Conservation (phyloP, 1,140 invertebrate genomes). For the Heterodera carotae region DNA sequence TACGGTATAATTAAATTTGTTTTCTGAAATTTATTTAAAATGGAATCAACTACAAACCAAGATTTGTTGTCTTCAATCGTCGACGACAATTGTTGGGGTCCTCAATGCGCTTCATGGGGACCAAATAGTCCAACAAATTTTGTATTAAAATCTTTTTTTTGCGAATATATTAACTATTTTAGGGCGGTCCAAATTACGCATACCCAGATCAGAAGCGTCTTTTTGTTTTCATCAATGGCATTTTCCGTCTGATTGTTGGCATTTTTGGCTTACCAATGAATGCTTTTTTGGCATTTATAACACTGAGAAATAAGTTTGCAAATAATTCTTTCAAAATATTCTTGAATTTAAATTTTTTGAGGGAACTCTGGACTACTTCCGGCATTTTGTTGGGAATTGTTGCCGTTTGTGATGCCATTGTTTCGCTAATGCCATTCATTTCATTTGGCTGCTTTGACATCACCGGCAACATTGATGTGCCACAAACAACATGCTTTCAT, state of each 20-base stretch:
- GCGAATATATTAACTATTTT: neutral
- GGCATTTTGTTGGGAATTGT: neutral
- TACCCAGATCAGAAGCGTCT: neutral
- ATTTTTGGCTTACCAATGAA: neutral
- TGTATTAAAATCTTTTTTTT: neutral
- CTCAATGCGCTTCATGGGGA: neutral
- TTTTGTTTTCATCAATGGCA: neutral
- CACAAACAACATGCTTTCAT: neutral
- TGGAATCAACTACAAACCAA: no score
- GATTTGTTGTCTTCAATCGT: neutral
- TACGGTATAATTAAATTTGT: no score
- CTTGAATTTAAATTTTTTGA: neutral
- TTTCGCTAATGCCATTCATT: neutral
- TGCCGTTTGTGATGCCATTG: slow-evolving; percentile 4
- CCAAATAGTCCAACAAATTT: slow-evolving; percentile 4
- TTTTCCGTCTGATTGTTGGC: neutral
- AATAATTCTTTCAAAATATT: neutral
- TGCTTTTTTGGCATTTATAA: neutral
- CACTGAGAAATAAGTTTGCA: neutral
- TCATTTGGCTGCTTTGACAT: neutral
- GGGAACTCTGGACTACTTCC: slow-evolving; percentile 4
- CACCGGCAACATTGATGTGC: neutral
- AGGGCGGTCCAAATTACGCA: neutral
- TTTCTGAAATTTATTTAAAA: no score
- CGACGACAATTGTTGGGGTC: slow-evolving; percentile 4